Evolutionary conservation across 92 coral and sea anemone species (phyloP).

Genomic region (Nematostella vectensis): DNA sequence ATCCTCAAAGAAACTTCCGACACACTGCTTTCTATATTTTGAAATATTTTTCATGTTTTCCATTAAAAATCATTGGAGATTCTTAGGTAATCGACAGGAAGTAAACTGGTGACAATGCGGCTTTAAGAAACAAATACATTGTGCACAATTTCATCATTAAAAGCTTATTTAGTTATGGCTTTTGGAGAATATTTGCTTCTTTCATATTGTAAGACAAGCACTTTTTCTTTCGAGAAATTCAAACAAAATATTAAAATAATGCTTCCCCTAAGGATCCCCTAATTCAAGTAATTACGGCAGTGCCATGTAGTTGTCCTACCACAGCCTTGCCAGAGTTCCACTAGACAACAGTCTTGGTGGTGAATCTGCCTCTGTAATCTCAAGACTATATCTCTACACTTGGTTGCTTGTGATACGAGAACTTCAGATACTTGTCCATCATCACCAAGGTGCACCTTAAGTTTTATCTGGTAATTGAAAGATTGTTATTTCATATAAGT

Average conservation of each 20-base stretch:
- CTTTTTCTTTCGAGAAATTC: too few species aligned
- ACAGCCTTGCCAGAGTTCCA: constrained; percentile 99
- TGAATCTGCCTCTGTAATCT: constrained; percentile 70
- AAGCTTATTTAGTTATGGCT: too few species aligned
- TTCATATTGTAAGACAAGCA: neutral
- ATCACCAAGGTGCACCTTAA: constrained; percentile 61
- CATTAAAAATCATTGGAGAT: too few species aligned
- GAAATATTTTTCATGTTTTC: too few species aligned
- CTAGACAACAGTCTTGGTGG: constrained; percentile 63
- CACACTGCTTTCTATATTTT: too few species aligned
- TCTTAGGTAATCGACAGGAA: too few species aligned
- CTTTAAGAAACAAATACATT: too few species aligned
- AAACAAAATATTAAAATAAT: too few species aligned
- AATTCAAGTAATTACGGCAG: neutral
- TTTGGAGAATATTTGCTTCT: too few species aligned
- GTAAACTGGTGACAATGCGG: too few species aligned
- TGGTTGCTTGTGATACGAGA: constrained; percentile 60
- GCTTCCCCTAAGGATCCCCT: neutral
- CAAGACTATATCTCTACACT: constrained; percentile 66
- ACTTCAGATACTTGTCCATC: constrained; percentile 58
- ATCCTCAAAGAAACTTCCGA: too few species aligned
- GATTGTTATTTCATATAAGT: neutral
- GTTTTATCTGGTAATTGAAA: constrained; percentile 40
- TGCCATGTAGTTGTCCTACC: constrained; percentile 39
- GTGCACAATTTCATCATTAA: too few species aligned